phyloP scores from a whole-genome alignment of 2,888 invertebrate genomes.

The Odiellus spinosus region DNA sequence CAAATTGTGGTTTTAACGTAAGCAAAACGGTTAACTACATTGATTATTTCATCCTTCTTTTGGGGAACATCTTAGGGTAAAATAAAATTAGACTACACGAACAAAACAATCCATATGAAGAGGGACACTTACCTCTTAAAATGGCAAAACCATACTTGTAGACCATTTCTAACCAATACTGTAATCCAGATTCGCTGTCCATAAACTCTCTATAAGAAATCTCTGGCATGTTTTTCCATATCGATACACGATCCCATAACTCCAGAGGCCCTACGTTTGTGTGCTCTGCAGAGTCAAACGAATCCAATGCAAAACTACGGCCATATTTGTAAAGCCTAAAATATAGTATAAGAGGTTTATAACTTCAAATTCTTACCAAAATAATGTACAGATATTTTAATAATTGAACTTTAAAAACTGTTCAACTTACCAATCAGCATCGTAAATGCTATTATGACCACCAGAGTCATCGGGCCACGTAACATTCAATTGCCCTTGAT shows the following conservation, averaged over 20 bases:
- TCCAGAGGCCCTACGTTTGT: conserved; percentile 19
- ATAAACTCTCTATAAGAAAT: conserved; percentile 26
- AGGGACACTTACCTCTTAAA: conserved; percentile 19
- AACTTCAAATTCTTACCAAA: too few relatives aligned
- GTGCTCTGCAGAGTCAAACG: conserved; percentile 19
- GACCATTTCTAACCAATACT: conserved; percentile 26
- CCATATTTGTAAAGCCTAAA: conserved; percentile 26
- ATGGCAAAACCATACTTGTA: conserved; percentile 26
- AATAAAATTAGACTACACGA: not conserved
- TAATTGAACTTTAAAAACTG: not conserved
- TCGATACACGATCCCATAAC: conserved; percentile 25
- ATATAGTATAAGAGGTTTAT: not conserved
- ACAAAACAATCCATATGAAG: not conserved
- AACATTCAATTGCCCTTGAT: conserved; percentile 22
- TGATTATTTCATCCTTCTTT: conserved; percentile 22
- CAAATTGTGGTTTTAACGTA: conserved; percentile 28
- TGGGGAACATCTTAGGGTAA: conserved; percentile 22
- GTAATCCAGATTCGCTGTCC: conserved; percentile 24
- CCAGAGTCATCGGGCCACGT: conserved; percentile 21
- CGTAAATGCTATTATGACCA: conserved; percentile 24
- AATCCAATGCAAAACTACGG: conserved; percentile 25
- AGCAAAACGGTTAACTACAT: conserved; percentile 26
- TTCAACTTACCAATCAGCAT: conserved; percentile 23
- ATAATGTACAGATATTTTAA: not conserved
- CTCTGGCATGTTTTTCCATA: conserved; percentile 26